phyloP scores from a whole-genome alignment of 2,888 invertebrate genomes.

The Synanthedon vespiformis region DNA sequence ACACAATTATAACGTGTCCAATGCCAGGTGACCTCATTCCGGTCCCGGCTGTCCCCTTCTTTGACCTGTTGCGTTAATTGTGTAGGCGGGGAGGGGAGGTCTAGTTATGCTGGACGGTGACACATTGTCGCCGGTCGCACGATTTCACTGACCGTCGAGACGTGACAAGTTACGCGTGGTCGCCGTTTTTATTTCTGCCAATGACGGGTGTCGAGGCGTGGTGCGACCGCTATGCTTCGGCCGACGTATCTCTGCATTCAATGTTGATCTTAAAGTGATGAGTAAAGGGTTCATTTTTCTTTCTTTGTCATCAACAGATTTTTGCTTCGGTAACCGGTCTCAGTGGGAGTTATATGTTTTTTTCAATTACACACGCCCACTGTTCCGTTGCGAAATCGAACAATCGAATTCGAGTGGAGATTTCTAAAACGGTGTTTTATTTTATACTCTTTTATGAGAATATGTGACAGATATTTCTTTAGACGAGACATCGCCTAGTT shows the following conservation, averaged over 20 bases:
- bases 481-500: no score
- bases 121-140: constrained; percentile 66
- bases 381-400: constrained; percentile 34
- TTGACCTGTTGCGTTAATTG: constrained; percentile 11
- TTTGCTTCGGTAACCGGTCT: constrained; percentile 35
- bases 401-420: constrained; percentile 12
- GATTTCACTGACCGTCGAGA: constrained; percentile 64
- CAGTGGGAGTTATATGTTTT: constrained; percentile 68
- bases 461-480: no score
- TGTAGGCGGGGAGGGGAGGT: constrained; percentile 22
- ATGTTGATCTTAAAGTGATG: constrained; percentile 27
- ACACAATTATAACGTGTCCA: constrained; percentile 37
- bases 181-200: constrained; percentile 70
- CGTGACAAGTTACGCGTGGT: constrained; percentile 69
- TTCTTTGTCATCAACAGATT: neutral
- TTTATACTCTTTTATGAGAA: no score
- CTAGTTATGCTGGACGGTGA: constrained; percentile 36
- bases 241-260: constrained; percentile 22
- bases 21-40: constrained; percentile 24
- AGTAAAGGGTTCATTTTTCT: constrained; percentile 26
- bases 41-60: constrained; percentile 9
- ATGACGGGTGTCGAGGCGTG: constrained; percentile 69
- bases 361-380: constrained; percentile 59
- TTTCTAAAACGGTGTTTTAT: no score
- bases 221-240: constrained; percentile 45